These are phyloP conservation scores for Eulemur rubriventer DNA, from an alignment of 2,797 vertebrate genomes.

Conservation along the genomic window DNA sequence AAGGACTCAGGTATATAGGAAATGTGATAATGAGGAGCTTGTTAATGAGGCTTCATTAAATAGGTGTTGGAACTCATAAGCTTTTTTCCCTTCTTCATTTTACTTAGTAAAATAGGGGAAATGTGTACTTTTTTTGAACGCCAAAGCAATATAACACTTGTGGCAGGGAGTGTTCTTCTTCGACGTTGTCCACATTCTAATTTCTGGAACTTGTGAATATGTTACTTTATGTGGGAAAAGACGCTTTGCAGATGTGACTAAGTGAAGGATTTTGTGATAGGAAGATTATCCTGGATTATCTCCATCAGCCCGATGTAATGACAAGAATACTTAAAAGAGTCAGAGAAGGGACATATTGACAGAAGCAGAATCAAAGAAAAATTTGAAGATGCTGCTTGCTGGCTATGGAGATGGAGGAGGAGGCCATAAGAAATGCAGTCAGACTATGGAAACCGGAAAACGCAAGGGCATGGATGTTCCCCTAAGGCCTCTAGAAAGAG, in stretches of 20 bases:
- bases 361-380: background rate
- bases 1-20: background rate
- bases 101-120: background rate
- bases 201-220: background rate
- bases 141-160: background rate
- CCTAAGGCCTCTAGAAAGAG: background rate
- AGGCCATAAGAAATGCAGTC: rapidly evolving
- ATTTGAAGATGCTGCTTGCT: background rate
- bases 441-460: background rate
- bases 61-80: background rate
- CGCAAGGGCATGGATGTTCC: background rate
- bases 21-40: conserved; percentile 47
- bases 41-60: conserved; percentile 51
- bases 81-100: background rate
- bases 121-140: background rate
- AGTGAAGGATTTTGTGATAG: background rate
- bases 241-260: background rate
- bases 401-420: background rate
- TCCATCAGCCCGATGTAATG: background rate
- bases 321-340: background rate
- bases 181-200: background rate
- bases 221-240: background rate
- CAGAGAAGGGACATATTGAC: background rate
- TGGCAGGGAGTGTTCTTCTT: background rate
- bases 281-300: background rate